Evolutionary conservation across 2,113 vertebrate genomes (phyloP).

Genomic region (Bufo bufo): DNA sequence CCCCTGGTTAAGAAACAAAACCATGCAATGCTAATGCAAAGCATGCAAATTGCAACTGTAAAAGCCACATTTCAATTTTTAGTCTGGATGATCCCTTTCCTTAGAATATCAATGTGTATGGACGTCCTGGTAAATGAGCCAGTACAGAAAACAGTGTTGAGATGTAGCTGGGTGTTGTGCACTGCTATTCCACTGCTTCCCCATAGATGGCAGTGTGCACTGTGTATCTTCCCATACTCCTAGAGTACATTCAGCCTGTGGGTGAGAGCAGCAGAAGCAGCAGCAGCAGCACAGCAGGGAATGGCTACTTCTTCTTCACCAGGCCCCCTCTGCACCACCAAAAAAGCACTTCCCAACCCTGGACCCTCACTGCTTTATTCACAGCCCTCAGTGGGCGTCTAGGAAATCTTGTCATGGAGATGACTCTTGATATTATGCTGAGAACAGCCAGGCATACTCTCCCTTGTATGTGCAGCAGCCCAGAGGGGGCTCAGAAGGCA

Average conservation of each 20-base stretch:
- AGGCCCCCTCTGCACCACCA: not conserved
- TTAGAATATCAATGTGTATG: not conserved
- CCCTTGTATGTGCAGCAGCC: not conserved
- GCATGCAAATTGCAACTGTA: not conserved
- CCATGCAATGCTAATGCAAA: too few species aligned
- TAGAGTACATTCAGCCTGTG: not conserved
- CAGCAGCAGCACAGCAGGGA: constrained; percentile 37
- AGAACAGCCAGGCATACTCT: constrained; percentile 16
- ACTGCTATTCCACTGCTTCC: constrained; percentile 12
- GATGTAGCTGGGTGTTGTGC: not conserved
- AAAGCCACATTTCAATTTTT: not conserved
- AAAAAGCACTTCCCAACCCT: constrained; percentile 35
- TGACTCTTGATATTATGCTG: constrained; percentile 15
- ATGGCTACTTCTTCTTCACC: constrained; percentile 46
- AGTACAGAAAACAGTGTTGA: not conserved
- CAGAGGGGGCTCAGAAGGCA: constrained; percentile 1
- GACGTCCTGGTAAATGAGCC: not conserved
- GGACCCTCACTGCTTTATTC: constrained; percentile 50
- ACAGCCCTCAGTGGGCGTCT: constrained; percentile 44
- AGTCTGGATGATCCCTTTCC: not conserved
- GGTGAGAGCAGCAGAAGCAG: constrained; percentile 2
- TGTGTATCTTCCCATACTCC: constrained; percentile 20
- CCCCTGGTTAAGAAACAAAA: too few species aligned
- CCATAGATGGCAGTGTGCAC: constrained; percentile 55
- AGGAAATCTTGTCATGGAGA: constrained; percentile 46